These are phyloP conservation scores for Vulpes lagopus DNA, from an alignment of 2,113 vertebrate species.

Conservation along the genomic window DNA sequence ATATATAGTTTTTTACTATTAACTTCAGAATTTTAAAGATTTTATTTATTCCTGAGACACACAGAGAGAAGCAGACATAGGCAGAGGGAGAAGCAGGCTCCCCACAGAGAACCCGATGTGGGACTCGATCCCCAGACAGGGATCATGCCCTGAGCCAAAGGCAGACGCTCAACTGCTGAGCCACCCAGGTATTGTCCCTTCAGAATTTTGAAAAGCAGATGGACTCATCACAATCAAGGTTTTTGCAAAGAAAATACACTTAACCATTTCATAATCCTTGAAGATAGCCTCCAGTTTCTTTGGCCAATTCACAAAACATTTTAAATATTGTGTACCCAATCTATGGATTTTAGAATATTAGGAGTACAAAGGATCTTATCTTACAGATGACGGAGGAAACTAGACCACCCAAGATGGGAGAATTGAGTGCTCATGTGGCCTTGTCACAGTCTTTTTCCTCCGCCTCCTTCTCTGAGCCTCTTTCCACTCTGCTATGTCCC, in stretches of 20 bases:
- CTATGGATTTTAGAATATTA: background rate
- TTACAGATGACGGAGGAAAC: background rate
- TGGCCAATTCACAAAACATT: background rate
- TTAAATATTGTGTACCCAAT: background rate
- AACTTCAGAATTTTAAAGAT: slow-evolving; percentile 52
- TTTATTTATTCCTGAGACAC: no score
- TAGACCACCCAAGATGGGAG: background rate
- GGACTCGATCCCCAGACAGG: no score
- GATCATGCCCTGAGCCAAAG: no score
- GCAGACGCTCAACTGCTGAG: no score
- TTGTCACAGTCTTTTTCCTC: background rate
- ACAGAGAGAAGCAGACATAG: no score
- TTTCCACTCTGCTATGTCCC: background rate
- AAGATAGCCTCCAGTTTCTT: background rate
- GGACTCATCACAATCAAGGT: background rate
- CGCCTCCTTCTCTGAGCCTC: background rate
- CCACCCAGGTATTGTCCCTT: background rate
- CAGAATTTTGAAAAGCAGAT: slow-evolving; percentile 43
- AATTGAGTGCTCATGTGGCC: fast-evolving
- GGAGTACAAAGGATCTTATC: background rate
- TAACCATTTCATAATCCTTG: background rate
- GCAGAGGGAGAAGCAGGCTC: no score
- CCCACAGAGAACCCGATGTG: no score
- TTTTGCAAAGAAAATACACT: slow-evolving; percentile 10
- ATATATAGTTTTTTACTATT: background rate